Evolutionary conservation across 2,113 vertebrate species (phyloP).

Genomic region (Ornithorhynchus anatinus): DNA sequence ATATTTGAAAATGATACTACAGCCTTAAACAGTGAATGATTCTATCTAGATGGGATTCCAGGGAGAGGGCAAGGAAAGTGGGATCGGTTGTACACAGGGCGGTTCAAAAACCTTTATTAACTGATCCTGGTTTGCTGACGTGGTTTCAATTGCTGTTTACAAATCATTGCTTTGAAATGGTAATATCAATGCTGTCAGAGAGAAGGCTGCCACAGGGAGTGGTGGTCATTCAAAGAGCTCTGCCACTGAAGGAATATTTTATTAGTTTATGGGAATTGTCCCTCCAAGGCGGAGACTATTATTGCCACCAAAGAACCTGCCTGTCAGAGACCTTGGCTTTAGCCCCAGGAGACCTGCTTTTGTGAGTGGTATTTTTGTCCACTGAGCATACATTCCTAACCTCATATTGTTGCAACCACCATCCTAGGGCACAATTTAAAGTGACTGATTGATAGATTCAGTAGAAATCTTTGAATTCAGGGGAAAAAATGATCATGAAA

Average conservation of each 20-base stretch:
- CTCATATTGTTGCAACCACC: background rate
- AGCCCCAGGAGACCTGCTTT: background rate
- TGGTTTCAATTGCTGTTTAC: background rate
- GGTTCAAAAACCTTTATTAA: background rate
- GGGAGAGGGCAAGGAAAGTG: too few species aligned
- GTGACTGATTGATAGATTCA: background rate
- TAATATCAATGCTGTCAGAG: background rate
- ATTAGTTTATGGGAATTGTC: conserved; percentile 20
- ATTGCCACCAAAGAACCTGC: background rate
- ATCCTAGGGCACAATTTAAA: conserved; percentile 2
- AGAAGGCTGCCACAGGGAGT: background rate
- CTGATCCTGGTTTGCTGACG: background rate
- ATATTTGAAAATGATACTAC: too few species aligned
- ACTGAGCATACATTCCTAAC: background rate
- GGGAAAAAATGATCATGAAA: conserved; percentile 19
- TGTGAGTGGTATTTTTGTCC: background rate
- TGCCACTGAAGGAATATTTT: background rate
- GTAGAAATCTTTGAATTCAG: background rate
- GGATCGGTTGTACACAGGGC: background rate
- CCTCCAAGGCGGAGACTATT: background rate
- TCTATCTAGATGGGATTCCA: too few species aligned
- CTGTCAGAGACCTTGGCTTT: background rate
- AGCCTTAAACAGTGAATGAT: too few species aligned
- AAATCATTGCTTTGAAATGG: background rate
- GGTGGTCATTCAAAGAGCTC: background rate